phyloP scores from a whole-genome alignment of 2,113 vertebrate genomes.

The Poeciliopsis occidentalis region DNA sequence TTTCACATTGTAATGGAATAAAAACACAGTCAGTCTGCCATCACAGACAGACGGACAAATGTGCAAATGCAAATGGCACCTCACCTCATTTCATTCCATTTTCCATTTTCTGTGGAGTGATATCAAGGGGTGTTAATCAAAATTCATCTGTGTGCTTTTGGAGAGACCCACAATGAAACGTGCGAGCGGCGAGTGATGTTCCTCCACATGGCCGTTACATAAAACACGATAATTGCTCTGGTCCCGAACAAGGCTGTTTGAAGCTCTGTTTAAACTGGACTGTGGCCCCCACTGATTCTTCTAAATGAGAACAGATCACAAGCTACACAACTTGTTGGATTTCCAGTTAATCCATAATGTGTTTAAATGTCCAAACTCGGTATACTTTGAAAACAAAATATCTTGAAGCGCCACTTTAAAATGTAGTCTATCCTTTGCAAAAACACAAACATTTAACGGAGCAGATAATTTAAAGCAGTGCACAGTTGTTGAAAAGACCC shows the following conservation, averaged over 20 bases:
- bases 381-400: background rate
- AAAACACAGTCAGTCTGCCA: background rate
- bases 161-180: background rate
- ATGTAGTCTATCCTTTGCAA: no score
- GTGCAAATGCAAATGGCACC: slow-evolving; percentile 6
- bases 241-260: background rate
- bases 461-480: background rate
- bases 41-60: background rate
- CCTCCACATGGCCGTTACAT: background rate
- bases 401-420: background rate
- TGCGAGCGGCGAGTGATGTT: slow-evolving; percentile 1
- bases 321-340: background rate
- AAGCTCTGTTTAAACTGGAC: background rate
- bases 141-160: slow-evolving; percentile 5
- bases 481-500: background rate
- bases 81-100: slow-evolving; percentile 5
- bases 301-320: background rate
- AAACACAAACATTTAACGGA: background rate
- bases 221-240: background rate
- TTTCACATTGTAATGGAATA: background rate
- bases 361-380: background rate
- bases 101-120: slow-evolving; percentile 5
- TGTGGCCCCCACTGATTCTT: background rate
- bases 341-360: background rate
- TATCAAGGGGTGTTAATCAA: background rate